phyloP scores from a whole-genome alignment of 2,113 vertebrate species.

The Romanogobio albipinnatus region DNA sequence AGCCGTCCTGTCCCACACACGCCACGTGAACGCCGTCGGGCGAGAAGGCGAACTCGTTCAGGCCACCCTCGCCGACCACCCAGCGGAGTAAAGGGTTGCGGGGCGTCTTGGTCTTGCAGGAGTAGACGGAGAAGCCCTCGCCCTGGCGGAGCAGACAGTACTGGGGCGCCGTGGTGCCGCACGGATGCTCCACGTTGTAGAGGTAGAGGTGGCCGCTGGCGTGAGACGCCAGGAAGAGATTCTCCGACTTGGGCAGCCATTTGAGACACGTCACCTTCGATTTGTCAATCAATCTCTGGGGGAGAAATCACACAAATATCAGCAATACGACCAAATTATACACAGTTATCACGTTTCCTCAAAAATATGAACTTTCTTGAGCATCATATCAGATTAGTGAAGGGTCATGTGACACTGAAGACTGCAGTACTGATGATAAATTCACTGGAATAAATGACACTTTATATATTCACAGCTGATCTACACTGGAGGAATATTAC shows the following conservation, averaged over 20 bases:
- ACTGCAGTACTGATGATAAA: too few relatives aligned
- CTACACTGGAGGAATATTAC: too few relatives aligned
- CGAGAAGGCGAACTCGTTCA: conserved; percentile 92
- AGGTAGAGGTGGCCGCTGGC: conserved; percentile 93
- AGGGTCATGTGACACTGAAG: not conserved
- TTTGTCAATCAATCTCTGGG: conserved; percentile 91
- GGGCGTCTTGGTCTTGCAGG: conserved; percentile 87
- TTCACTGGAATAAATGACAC: too few relatives aligned
- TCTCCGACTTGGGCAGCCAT: conserved; percentile 89
- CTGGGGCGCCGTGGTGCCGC: conserved; percentile 79
- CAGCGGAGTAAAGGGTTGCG: conserved; percentile 89
- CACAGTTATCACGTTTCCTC: too few relatives aligned
- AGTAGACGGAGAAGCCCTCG: conserved; percentile 87
- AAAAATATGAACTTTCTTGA: not conserved
- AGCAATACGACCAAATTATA: not conserved
- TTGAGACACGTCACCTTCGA: conserved; percentile 88
- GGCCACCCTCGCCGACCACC: conserved; percentile 85
- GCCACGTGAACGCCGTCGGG: conserved; percentile 89
- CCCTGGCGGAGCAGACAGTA: conserved; percentile 87
- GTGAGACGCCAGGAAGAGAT: conserved; percentile 87
- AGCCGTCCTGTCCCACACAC: conserved; percentile 91
- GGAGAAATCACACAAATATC: not conserved
- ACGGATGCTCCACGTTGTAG: conserved; percentile 86
- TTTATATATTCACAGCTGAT: too few relatives aligned
- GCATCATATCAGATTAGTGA: not conserved